Base-by-base conservation (phyloP, 2,113 vertebrate species). In the Piaya cayana region DNA sequence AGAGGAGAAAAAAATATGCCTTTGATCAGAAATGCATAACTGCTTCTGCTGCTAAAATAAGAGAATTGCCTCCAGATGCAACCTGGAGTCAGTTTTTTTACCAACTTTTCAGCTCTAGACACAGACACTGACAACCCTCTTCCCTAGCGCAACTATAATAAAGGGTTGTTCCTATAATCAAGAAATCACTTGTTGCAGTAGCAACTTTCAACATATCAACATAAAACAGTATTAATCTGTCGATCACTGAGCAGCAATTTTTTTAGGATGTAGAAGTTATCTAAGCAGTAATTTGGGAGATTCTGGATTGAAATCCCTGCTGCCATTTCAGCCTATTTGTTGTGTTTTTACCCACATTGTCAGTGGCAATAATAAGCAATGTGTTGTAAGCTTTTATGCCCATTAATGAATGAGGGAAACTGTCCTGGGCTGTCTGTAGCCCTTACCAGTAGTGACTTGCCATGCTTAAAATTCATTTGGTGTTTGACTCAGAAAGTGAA, bases 401-500 rank as follows among this genome's bases (percentile, higher is more conserved):
- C 26, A 14, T 96, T 96, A 95, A 62, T 93, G 83, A 91, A 95
- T 89, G 34, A 90, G 79, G 89, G 96, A 97, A 94, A 90, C 59
- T 1, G 0, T 94, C 90, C 86, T 91, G 90, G 77, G 88, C 82
- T 96, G 98, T 94, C 88, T 83, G 11, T 56, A 91, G 59, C 72
- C 80, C 58, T 92, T 90, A 52, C 80, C 89, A 82, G 64, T 93
- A 92, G 84, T 95, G 96, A 92, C 95, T 92, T 87, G 80, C 92
- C 96, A 94, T 89, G 95, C 93, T 96, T 93, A 96, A 97, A 97
- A 97, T 95, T 75, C 96, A 95, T 55, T 96, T 96, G 95, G 59
- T 95, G 82, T 97, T 97, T 96, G 95, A 97, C 92, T 98, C 62
- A 92, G 96, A 96, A 89, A 95, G 86, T 67, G 85, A 93, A 93